Conservation (phyloP, 2,888 invertebrate species). For the Bellardia bayeri region DNA sequence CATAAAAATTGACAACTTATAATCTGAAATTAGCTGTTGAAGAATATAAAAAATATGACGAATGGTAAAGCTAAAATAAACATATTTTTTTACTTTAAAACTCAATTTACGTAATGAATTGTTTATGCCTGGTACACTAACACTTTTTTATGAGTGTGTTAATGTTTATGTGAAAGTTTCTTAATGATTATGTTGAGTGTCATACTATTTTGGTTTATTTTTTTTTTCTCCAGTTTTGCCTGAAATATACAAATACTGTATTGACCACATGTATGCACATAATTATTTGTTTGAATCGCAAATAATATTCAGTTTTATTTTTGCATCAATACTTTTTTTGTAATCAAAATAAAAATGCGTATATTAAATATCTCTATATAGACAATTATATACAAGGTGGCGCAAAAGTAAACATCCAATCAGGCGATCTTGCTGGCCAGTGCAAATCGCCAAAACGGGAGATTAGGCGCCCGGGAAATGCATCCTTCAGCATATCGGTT, state of each 20-base stretch:
- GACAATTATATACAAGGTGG: neutral
- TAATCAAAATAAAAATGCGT: neutral
- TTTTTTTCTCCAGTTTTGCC: neutral
- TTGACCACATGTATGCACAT: constrained; percentile 14
- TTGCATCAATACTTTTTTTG: neutral
- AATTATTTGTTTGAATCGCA: constrained; percentile 21
- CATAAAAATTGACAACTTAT: neutral
- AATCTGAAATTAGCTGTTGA: no score
- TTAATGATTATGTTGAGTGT: constrained; percentile 14
- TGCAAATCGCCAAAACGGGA: no score
- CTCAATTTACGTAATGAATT: no score
- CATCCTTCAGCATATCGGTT: no score
- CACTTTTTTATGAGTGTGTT: neutral
- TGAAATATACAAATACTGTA: neutral
- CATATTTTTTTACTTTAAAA: no score
- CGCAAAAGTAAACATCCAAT: no score
- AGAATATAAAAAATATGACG: no score
- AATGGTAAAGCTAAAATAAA: no score
- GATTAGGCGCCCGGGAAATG: no score
- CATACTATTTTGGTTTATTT: neutral
- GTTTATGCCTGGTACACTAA: neutral
- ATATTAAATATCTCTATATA: neutral
- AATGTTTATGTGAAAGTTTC: neutral
- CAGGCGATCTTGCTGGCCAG: no score
- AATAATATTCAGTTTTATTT: constrained; percentile 9